Evolutionary conservation across 2,797 vertebrate species (phyloP).

Genomic region (Xyrichtys novacula): DNA sequence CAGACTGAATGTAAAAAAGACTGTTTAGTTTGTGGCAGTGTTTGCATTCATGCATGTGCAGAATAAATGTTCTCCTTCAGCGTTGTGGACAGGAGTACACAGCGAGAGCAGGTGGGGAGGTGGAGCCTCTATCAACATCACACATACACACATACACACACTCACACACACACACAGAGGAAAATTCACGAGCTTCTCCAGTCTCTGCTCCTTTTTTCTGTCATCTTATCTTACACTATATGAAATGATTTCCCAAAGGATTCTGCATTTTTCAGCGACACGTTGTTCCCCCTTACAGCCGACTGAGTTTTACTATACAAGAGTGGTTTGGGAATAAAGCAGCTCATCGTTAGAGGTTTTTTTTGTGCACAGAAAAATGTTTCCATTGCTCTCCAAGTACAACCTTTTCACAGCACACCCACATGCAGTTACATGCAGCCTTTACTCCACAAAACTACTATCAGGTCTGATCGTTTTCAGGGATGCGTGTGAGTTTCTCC

Average conservation of each 20-base stretch:
- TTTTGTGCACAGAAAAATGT: neutral
- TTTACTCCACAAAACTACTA: neutral
- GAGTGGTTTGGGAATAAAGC: constrained; percentile 26
- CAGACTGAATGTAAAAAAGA: constrained; percentile 12
- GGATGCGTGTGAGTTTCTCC: constrained; percentile 2
- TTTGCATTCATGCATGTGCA: constrained; percentile 4
- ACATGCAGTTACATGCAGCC: constrained; percentile 8
- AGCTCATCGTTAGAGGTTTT: constrained; percentile 29
- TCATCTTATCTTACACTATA: constrained; percentile 16
- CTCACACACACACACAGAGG: constrained; percentile 12
- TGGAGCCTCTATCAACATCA: constrained; percentile 47
- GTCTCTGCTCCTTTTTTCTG: constrained; percentile 8
- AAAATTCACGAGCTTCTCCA: constrained; percentile 30
- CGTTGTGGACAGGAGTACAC: constrained; percentile 28
- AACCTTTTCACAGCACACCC: constrained; percentile 8
- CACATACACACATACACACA: neutral
- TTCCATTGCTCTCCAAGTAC: constrained; percentile 3
- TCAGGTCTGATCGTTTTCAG: neutral
- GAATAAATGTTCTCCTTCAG: constrained; percentile 13
- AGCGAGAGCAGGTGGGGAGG: constrained; percentile 64
- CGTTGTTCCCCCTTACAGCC: neutral
- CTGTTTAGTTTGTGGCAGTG: neutral
- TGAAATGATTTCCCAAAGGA: constrained; percentile 6
- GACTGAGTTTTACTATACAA: constrained; percentile 5
- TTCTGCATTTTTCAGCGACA: constrained; percentile 3